Evolutionary conservation across 2,888 invertebrate species (phyloP).

Genomic region (Ceriagrion tenellum): DNA sequence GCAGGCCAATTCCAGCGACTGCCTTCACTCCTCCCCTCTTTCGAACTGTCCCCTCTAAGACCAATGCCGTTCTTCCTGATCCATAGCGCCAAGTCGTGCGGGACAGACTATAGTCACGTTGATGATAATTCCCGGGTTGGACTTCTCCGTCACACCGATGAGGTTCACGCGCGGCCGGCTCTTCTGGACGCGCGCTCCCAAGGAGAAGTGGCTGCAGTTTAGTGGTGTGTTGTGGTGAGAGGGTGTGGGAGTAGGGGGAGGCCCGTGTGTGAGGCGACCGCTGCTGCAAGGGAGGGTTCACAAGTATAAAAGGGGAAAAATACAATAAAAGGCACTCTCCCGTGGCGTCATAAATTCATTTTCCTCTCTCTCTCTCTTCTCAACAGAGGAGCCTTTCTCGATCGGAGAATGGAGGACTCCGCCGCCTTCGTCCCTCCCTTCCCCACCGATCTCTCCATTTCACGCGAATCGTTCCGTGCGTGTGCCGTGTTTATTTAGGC

Average conservation of each 20-base stretch:
- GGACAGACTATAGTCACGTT: too few relatives aligned
- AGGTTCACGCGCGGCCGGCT: too few relatives aligned
- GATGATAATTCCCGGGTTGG: too few relatives aligned
- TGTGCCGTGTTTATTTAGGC: not conserved
- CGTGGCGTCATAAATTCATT: constrained; percentile 67
- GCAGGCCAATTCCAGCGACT: too few relatives aligned
- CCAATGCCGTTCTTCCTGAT: too few relatives aligned
- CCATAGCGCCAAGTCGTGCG: too few relatives aligned
- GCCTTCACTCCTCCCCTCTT: too few relatives aligned
- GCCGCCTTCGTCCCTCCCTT: not conserved
- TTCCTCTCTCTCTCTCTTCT: constrained; percentile 58
- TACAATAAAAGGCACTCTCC: constrained; percentile 66
- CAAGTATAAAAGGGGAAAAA: constrained; percentile 58
- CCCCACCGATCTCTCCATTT: not conserved
- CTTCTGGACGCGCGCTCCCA: too few relatives aligned
- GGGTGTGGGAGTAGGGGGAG: not conserved
- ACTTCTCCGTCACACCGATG: too few relatives aligned
- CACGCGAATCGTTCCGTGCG: not conserved
- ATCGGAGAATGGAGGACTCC: constrained; percentile 50
- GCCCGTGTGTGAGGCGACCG: not conserved
- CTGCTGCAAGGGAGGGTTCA: not conserved
- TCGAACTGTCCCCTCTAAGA: too few relatives aligned
- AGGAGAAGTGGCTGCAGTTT: not conserved
- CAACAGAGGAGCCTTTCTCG: constrained; percentile 50
- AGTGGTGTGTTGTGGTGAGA: not conserved